phyloP scores from a whole-genome alignment of 2,888 invertebrate species.

The Tholera decimalis region DNA sequence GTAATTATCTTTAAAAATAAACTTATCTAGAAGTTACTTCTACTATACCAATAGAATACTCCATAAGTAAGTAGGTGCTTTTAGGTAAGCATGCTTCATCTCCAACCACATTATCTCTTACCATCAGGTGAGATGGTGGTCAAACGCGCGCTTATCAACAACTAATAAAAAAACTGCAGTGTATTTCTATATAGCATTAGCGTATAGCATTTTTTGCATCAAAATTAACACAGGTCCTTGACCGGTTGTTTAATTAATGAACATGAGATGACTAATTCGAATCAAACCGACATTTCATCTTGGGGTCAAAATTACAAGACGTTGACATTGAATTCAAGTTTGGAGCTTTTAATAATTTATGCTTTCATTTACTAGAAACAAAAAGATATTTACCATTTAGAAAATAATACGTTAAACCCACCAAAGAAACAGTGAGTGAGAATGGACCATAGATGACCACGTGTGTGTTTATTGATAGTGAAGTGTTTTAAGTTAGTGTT shows the following conservation, averaged over 20 bases:
- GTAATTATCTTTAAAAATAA: no score
- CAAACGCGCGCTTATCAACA: no score
- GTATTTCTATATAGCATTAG: no score
- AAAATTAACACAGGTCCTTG: slow-evolving; percentile 30
- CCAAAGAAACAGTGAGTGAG: slow-evolving; percentile 57
- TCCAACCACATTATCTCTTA: no score
- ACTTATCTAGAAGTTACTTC: no score
- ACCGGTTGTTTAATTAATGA: slow-evolving; percentile 22
- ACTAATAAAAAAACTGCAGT: no score
- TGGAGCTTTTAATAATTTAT: background rate
- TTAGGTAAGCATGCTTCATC: no score
- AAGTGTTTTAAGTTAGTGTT: slow-evolving; percentile 62
- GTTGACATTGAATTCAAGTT: slow-evolving; percentile 7
- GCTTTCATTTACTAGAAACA: background rate
- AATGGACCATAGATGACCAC: slow-evolving; percentile 39
- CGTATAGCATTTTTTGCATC: background rate
- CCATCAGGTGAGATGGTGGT: no score
- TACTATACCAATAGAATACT: no score
- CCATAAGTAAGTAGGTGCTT: no score
- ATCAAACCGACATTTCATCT: slow-evolving; percentile 9
- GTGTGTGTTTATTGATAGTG: slow-evolving; percentile 47
- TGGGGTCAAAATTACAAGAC: background rate
- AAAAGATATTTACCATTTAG: slow-evolving; percentile 28
- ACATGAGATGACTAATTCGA: slow-evolving; percentile 22
- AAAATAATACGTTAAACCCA: slow-evolving; percentile 24